Percentiles rank a stretch among this genome's conserved stretches.
phyloP scores from a whole-genome alignment of 1,140 invertebrate genomes.

The Mylabris phalerata region DNA sequence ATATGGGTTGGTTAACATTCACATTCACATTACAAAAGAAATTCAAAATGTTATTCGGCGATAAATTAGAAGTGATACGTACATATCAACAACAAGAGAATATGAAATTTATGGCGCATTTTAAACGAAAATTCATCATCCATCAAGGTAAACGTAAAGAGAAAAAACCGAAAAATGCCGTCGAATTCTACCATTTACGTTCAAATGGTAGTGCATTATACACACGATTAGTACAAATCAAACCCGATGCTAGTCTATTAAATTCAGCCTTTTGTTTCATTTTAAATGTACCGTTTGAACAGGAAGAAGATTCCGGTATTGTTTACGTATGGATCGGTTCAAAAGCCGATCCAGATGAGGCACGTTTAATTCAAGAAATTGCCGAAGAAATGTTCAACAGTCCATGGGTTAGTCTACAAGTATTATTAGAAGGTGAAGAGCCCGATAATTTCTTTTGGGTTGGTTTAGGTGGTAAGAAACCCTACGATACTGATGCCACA shows the following conservation, averaged over 20 bases:
- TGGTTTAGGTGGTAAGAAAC: conserved; percentile 85
- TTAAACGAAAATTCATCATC: conserved; percentile 93
- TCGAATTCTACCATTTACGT: conserved; percentile 91
- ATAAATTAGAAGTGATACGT: conserved; percentile 92
- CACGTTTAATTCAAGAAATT: conserved; percentile 84
- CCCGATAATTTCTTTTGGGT: conserved; percentile 99
- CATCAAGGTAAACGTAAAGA: conserved; percentile 79
- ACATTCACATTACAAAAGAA: conserved; percentile 97
- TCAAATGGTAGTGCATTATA: conserved; percentile 94
- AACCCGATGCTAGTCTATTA: conserved; percentile 67
- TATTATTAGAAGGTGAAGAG: conserved; percentile 94
- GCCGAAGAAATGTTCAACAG: conserved; percentile 91
- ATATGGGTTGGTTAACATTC: conserved; percentile 99
- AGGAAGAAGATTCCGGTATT: conserved; percentile 82
- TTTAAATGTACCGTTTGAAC: conserved; percentile 91
- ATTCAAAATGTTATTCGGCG: conserved; percentile 89
- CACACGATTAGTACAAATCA: conserved; percentile 87
- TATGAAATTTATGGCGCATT: conserved; percentile 97
- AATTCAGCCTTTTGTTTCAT: conserved; percentile 91
- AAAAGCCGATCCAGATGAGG: conserved; percentile 82
- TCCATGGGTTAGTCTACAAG: conserved; percentile 78
- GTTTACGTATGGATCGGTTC: conserved; percentile 97
- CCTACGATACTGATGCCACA: conserved; percentile 84
- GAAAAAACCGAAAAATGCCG: conserved; percentile 50
- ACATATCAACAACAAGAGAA: conserved; percentile 99